These are phyloP conservation scores for Platerodrilus igneus DNA, from an alignment of 2,888 invertebrate genomes.

Conservation along the genomic window DNA sequence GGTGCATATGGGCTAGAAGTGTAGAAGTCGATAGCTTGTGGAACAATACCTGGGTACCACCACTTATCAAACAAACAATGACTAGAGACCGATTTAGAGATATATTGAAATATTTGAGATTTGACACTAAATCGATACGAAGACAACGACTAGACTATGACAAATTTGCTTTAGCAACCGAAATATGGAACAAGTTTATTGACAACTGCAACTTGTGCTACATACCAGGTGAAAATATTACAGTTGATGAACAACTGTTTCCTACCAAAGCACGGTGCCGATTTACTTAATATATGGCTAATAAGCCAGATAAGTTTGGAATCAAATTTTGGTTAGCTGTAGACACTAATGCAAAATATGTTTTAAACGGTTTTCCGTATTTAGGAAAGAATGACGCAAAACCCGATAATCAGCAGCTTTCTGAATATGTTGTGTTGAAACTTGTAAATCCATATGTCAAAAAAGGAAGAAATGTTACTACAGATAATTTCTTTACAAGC, in stretches of 20 bases:
- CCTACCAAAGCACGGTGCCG: slow-evolving; percentile 31
- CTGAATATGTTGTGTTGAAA: slow-evolving; percentile 30
- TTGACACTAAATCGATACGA: too few relatives aligned
- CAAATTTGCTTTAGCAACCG: too few relatives aligned
- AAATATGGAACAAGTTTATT: too few relatives aligned
- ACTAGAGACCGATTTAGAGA: too few relatives aligned
- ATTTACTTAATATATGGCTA: slow-evolving; percentile 36
- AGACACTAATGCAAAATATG: slow-evolving; percentile 29
- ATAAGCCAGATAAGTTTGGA: slow-evolving; percentile 37
- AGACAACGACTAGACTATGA: too few relatives aligned
- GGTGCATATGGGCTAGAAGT: too few relatives aligned
- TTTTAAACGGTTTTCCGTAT: too few relatives aligned
- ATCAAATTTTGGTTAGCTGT: slow-evolving; percentile 36
- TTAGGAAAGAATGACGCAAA: slow-evolving; percentile 18
- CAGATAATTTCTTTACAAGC: slow-evolving; percentile 33
- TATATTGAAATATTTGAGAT: too few relatives aligned
- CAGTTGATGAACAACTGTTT: slow-evolving; percentile 32
- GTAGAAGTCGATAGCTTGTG: too few relatives aligned
- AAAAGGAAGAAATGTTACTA: slow-evolving; percentile 29
- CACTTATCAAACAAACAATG: too few relatives aligned
- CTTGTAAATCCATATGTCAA: slow-evolving; percentile 29
- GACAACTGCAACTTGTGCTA: slow-evolving; percentile 27
- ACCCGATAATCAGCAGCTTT: slow-evolving; percentile 22
- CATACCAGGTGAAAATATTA: slow-evolving; percentile 25
- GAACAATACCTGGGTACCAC: too few relatives aligned